Percentiles rank a stretch among this genome's conserved stretches.
Conservation (phyloP, 2,113 vertebrate species). For the Platycercus adscitus region DNA sequence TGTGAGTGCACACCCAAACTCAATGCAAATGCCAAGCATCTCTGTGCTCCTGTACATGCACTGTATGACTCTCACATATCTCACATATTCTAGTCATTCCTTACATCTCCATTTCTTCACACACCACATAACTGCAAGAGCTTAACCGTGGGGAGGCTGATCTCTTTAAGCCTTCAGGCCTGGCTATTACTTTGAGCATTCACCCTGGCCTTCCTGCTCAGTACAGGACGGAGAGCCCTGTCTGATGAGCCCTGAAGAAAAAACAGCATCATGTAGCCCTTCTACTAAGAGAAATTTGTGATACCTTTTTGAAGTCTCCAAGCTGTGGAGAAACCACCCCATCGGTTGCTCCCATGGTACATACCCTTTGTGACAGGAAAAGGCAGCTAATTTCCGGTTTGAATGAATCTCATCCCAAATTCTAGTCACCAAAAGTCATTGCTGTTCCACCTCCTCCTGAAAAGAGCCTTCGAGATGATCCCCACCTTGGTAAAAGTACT, state of each 20-base stretch:
- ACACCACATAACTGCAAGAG: fast-evolving
- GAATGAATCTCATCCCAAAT: not conserved
- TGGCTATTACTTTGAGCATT: not conserved
- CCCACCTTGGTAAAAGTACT: not conserved
- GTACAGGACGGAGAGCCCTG: not conserved
- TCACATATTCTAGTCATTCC: not conserved
- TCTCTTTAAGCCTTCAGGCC: not conserved
- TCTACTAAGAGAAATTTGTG: not conserved
- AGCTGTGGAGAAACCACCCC: not conserved
- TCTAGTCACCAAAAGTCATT: not conserved
- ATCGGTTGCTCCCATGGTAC: not conserved
- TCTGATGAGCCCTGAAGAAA: not conserved
- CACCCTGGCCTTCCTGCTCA: not conserved
- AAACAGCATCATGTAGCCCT: not conserved
- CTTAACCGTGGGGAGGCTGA: not conserved
- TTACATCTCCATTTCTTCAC: not conserved
- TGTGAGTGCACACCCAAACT: not conserved
- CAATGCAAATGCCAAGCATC: not conserved
- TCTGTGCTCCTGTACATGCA: fast-evolving
- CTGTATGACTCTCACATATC: not conserved
- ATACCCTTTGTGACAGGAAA: not conserved
- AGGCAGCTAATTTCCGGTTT: not conserved
- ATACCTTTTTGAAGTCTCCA: not conserved
- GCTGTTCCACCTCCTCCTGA: not conserved
- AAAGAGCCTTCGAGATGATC: not conserved